A percentile compares a stretch with the other conserved stretches of the same genome.
Evolutionary conservation across 2,113 vertebrate genomes (phyloP).

Genomic region (Pluvialis apricaria): DNA sequence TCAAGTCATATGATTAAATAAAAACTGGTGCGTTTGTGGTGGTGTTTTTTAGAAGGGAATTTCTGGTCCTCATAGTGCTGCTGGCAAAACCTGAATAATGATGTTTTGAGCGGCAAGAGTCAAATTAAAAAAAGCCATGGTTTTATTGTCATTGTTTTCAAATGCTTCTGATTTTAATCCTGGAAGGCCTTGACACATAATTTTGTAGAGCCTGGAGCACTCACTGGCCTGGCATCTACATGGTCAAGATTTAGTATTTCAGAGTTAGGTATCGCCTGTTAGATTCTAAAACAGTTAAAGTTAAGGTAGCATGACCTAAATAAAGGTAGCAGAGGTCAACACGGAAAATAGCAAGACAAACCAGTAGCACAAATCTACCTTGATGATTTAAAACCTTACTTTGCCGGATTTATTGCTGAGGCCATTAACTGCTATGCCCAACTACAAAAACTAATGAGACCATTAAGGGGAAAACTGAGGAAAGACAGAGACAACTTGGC

Average conservation of each 20-base stretch:
- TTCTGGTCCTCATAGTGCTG: neutral
- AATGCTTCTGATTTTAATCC: neutral
- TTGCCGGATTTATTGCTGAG: conserved; percentile 59
- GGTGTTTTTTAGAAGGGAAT: neutral
- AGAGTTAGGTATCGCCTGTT: neutral
- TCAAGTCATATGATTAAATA: neutral
- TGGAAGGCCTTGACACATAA: neutral
- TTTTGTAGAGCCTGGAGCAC: neutral
- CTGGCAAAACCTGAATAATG: neutral
- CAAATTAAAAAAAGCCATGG: neutral
- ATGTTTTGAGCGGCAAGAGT: neutral
- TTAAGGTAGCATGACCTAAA: conserved; percentile 14
- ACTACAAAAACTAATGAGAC: conserved; percentile 67
- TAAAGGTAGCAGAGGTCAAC: conserved; percentile 6
- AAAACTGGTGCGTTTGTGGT: neutral
- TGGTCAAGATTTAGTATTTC: neutral
- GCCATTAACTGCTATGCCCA: conserved; percentile 61
- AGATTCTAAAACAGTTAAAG: neutral
- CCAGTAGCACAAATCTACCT: conserved; percentile 13
- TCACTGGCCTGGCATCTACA: neutral
- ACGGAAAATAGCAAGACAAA: conserved; percentile 38
- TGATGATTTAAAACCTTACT: conserved; percentile 40
- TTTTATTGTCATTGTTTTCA: neutral
- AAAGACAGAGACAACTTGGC: conserved; percentile 36
- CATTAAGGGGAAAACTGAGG: conserved; percentile 62